These are phyloP conservation scores for Pristionchus exspectatus DNA, from an alignment of 2,888 invertebrate genomes.

Conservation along the genomic window DNA sequence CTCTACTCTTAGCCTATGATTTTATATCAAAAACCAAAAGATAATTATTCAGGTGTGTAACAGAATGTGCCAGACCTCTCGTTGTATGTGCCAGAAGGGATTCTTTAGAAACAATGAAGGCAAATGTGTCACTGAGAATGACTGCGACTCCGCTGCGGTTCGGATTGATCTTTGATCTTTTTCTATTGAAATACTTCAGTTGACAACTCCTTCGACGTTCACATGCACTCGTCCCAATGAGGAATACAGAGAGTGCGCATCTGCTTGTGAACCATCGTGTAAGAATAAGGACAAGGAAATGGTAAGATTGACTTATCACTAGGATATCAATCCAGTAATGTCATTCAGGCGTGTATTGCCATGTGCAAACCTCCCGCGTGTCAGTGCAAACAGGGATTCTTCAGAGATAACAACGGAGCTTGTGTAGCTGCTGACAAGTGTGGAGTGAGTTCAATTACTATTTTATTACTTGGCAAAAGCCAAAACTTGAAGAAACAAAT, in stretches of 20 bases:
- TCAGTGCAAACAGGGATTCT: slow-evolving; percentile 34
- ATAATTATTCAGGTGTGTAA: slow-evolving; percentile 10
- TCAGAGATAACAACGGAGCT: not conserved
- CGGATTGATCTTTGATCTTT: not conserved
- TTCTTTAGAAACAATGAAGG: slow-evolving; percentile 31
- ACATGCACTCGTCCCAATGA: not conserved
- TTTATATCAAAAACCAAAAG: not conserved
- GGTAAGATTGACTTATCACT: not conserved
- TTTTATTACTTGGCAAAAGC: not conserved
- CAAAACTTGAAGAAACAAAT: not conserved
- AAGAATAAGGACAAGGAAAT: not conserved
- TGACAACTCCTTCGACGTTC: not conserved
- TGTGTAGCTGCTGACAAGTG: not conserved
- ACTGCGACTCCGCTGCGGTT: not conserved
- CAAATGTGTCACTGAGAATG: slow-evolving; percentile 16
- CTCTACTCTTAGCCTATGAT: too few species aligned
- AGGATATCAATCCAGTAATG: not conserved
- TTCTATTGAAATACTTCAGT: not conserved
- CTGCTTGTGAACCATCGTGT: not conserved
- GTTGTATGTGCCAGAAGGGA: slow-evolving; percentile 4
- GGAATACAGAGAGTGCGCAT: slow-evolving; percentile 3
- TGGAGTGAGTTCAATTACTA: not conserved
- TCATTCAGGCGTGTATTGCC: slow-evolving; percentile 1
- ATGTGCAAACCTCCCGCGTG: slow-evolving; percentile 38
- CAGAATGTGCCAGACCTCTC: slow-evolving; percentile 16